A percentile compares a stretch with the other conserved stretches of the same genome.
phyloP scores from a whole-genome alignment of 2,888 invertebrate species.

The Aphrophora alni region DNA sequence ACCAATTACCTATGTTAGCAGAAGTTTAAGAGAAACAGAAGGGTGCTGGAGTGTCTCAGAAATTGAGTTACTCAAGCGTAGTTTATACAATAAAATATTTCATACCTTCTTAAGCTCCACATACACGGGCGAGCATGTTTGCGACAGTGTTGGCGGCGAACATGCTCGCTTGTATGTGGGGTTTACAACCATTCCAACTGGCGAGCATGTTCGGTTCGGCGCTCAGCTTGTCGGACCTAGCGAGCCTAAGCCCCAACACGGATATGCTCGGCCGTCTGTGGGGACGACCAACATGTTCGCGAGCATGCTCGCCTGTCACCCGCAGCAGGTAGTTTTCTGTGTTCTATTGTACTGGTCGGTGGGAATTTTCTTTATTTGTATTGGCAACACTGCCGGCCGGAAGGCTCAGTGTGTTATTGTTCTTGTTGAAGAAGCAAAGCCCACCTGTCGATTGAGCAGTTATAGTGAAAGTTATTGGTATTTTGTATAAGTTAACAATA shows the following conservation, averaged over 20 bases:
- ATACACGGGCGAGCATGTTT: background rate
- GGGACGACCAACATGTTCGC: slow-evolving; percentile 21
- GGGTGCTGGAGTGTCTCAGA: too few species aligned
- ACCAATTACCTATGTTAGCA: too few species aligned
- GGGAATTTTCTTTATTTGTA: slow-evolving; percentile 9
- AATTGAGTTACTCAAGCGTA: too few species aligned
- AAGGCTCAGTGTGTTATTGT: background rate
- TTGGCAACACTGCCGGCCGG: background rate
- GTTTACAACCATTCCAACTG: background rate
- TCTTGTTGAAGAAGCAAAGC: background rate
- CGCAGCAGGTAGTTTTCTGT: slow-evolving; percentile 21
- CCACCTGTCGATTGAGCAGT: background rate
- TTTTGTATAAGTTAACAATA: background rate
- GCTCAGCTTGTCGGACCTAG: slow-evolving; percentile 3
- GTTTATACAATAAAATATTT: too few species aligned
- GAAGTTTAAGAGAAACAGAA: too few species aligned
- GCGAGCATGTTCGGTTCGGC: background rate
- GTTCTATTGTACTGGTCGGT: background rate
- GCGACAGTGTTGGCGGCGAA: slow-evolving; percentile 2
- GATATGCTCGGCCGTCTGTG: background rate
- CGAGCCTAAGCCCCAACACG: background rate
- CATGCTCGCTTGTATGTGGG: background rate
- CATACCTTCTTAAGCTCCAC: background rate
- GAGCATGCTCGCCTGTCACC: slow-evolving; percentile 10
- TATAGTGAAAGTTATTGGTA: background rate